Evolutionary conservation across 2,113 vertebrate species (phyloP).

Genomic region (zebrafish (Danio rerio)): DNA sequence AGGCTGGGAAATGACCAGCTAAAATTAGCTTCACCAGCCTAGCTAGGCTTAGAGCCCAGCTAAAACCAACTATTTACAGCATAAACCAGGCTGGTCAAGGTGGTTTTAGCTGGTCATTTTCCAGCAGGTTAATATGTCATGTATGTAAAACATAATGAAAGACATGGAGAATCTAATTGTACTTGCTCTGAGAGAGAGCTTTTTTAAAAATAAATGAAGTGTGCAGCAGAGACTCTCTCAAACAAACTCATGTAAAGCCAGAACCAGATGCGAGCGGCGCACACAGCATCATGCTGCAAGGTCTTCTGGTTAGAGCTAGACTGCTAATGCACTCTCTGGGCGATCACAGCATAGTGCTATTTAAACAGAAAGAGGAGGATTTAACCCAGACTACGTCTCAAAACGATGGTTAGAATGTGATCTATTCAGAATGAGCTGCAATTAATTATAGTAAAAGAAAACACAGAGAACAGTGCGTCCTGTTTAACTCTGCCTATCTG

Average conservation of each 20-base stretch:
- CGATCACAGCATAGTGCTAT: constrained; percentile 12
- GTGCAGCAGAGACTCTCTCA: neutral
- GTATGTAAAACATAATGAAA: neutral
- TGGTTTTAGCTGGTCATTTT: too few species aligned
- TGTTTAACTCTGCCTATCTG: neutral
- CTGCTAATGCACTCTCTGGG: constrained; percentile 42
- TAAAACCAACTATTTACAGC: too few species aligned
- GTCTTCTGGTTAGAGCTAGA: constrained; percentile 39
- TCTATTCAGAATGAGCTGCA: neutral
- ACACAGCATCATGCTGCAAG: constrained; percentile 23
- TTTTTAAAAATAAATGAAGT: neutral
- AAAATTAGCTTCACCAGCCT: too few species aligned
- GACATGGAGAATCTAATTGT: neutral
- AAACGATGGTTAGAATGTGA: constrained; percentile 4
- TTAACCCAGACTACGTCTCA: neutral
- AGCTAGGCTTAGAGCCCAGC: too few species aligned
- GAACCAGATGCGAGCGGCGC: neutral
- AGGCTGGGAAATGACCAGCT: too few species aligned
- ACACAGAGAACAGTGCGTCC: neutral
- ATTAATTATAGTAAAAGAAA: neutral
- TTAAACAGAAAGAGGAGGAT: neutral
- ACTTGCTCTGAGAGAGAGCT: neutral
- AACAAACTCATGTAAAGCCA: neutral
- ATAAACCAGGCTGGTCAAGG: too few species aligned
- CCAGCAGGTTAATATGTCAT: too few species aligned